These are phyloP conservation scores for Leuciscus idus DNA, from an alignment of 2,113 vertebrate species.

Conservation along the genomic window DNA sequence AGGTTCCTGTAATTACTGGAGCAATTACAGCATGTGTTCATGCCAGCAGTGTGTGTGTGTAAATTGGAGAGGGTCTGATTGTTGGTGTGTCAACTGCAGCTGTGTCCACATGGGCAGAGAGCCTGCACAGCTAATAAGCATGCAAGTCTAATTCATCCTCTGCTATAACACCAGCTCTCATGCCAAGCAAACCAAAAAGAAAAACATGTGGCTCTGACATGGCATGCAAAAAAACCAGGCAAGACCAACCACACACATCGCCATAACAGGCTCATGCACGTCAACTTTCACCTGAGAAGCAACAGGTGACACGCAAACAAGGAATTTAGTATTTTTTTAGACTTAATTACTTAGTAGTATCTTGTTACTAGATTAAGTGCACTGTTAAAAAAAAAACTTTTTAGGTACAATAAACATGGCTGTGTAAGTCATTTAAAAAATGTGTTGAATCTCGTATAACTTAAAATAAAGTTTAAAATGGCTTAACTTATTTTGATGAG, in stretches of 20 bases:
- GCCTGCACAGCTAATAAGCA: constrained; percentile 56
- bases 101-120: constrained; percentile 58
- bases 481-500: no score
- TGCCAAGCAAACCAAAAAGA: constrained; percentile 59
- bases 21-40: constrained; percentile 47
- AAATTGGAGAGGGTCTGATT: constrained; percentile 40
- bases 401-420: no score
- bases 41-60: constrained; percentile 28
- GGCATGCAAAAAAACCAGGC: constrained; percentile 53
- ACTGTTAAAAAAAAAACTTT: no score
- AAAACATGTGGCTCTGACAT: constrained; percentile 61
- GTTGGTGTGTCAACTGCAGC: constrained; percentile 53
- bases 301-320: constrained; percentile 64
- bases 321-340: not conserved
- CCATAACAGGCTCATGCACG: constrained; percentile 24
- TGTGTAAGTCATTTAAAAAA: no score
- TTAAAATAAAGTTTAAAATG: no score
- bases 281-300: constrained; percentile 58
- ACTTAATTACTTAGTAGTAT: no score
- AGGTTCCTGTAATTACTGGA: constrained; percentile 34
- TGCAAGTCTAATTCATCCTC: constrained; percentile 55
- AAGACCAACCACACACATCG: constrained; percentile 60
- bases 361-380: no score
- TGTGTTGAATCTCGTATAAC: no score
- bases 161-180: constrained; percentile 51